phyloP scores from a whole-genome alignment of 2,888 invertebrate genomes.

The Cheilosia vernalis region DNA sequence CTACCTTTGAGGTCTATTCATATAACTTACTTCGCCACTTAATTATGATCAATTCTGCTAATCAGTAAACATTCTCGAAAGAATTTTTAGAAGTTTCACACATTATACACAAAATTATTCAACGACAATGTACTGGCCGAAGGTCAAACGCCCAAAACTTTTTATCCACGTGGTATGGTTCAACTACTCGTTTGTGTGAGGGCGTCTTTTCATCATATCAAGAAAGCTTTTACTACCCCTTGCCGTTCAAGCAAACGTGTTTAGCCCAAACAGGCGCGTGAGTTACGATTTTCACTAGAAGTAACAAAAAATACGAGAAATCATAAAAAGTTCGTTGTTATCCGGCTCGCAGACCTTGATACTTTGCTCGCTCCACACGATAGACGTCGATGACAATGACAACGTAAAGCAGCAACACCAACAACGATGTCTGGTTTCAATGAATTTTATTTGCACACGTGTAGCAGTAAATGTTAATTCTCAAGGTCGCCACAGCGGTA shows the following conservation, averaged over 20 bases:
- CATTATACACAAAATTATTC: slow-evolving; percentile 8
- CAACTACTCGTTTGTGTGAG: slow-evolving; percentile 13
- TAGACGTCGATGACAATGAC: slow-evolving; percentile 18
- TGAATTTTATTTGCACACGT: slow-evolving; percentile 80
- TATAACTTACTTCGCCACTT: not conserved
- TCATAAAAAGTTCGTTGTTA: not conserved
- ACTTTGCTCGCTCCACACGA: not conserved
- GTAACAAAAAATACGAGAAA: slow-evolving; percentile 12
- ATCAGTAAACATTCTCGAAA: not conserved
- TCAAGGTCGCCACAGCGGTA: slow-evolving; percentile 79
- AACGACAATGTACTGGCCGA: slow-evolving; percentile 57
- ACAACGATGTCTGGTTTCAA: slow-evolving; percentile 62
- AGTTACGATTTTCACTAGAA: not conserved
- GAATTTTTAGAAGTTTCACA: not conserved
- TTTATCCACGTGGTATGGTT: slow-evolving; percentile 57
- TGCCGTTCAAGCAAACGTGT: slow-evolving; percentile 8
- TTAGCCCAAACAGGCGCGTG: not conserved
- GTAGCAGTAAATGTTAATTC: slow-evolving; percentile 81
- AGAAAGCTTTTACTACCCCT: slow-evolving; percentile 37
- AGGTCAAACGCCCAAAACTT: slow-evolving; percentile 45
- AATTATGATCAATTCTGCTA: not conserved
- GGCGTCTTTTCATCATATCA: slow-evolving; percentile 28
- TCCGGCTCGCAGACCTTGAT: slow-evolving; percentile 12
- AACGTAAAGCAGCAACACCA: slow-evolving; percentile 46
- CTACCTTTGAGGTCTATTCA: not conserved